phyloP scores from a whole-genome alignment of 1,140 invertebrate species.

The Harpegnathos saltator region DNA sequence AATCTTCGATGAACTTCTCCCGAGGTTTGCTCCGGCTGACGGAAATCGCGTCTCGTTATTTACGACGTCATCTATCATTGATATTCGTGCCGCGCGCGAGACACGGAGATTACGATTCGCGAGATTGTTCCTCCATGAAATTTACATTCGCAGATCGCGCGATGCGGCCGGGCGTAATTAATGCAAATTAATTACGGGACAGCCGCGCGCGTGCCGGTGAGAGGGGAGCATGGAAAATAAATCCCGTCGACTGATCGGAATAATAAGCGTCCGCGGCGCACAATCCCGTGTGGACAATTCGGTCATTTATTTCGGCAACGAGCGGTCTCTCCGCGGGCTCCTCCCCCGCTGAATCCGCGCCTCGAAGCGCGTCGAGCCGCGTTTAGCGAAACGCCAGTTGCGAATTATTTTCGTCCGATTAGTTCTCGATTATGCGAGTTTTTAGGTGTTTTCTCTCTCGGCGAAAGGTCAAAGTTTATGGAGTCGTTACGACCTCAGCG shows the following conservation, averaged over 20 bases:
- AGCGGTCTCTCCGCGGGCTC: too few species aligned
- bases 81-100: conserved; percentile 20
- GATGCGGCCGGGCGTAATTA: not conserved
- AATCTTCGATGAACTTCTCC: conserved; percentile 7
- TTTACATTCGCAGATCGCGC: conserved; percentile 12
- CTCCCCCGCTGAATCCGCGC: too few species aligned
- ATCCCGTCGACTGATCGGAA: not conserved
- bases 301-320: too few species aligned
- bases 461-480: conserved; percentile 65
- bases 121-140: conserved; percentile 16
- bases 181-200: conserved; percentile 9
- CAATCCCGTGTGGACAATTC: too few species aligned
- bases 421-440: conserved; percentile 42
- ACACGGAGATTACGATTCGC: conserved; percentile 7
- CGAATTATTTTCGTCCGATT: conserved; percentile 63
- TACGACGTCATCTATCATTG: conserved; percentile 33
- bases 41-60: not conserved
- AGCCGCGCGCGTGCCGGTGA: not conserved
- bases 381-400: conserved; percentile 18
- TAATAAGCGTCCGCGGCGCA: too few species aligned
- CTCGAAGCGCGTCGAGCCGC: too few species aligned
- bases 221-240: conserved; percentile 6
- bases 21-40: not conserved
- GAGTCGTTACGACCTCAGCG: conserved; percentile 49
- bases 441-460: conserved; percentile 39